Conservation (phyloP, 2,113 vertebrate species). For the Anarhynchus alexandrinus region DNA sequence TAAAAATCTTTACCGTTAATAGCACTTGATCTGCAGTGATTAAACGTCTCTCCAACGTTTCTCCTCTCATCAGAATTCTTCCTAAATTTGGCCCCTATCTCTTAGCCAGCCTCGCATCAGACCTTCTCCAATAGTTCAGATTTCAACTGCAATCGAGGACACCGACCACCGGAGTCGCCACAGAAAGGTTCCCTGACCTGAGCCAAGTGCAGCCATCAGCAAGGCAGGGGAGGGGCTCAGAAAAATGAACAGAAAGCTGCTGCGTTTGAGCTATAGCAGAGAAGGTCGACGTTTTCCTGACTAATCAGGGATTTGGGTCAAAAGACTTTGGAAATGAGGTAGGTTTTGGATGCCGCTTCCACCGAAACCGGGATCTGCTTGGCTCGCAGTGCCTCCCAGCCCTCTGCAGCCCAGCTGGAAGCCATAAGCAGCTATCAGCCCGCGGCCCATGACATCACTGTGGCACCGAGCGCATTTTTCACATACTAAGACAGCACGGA, state of each 20-base stretch:
- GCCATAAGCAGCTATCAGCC: constrained; percentile 21
- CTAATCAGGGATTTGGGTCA: not conserved
- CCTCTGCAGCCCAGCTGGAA: constrained; percentile 66
- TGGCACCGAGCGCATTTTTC: constrained; percentile 15
- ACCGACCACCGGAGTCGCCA: not conserved
- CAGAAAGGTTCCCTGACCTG: not conserved
- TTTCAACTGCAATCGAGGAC: not conserved
- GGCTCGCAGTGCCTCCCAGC: not conserved
- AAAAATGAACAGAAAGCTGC: not conserved
- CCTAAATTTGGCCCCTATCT: not conserved
- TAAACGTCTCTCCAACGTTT: not conserved
- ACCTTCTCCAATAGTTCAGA: not conserved
- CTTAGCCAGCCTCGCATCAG: not conserved
- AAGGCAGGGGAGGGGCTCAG: not conserved
- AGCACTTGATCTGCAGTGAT: not conserved
- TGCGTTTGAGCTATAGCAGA: not conserved
- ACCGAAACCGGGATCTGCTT: not conserved
- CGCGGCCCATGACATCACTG: constrained; percentile 37
- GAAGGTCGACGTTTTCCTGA: not conserved
- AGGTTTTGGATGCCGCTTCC: not conserved
- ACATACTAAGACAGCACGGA: not conserved
- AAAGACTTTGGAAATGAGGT: not conserved
- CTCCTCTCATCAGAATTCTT: not conserved
- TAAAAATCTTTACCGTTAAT: not conserved
- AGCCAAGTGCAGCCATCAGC: not conserved